phyloP scores from a whole-genome alignment of 1,140 invertebrate genomes.

The Diorhabda elongata region DNA sequence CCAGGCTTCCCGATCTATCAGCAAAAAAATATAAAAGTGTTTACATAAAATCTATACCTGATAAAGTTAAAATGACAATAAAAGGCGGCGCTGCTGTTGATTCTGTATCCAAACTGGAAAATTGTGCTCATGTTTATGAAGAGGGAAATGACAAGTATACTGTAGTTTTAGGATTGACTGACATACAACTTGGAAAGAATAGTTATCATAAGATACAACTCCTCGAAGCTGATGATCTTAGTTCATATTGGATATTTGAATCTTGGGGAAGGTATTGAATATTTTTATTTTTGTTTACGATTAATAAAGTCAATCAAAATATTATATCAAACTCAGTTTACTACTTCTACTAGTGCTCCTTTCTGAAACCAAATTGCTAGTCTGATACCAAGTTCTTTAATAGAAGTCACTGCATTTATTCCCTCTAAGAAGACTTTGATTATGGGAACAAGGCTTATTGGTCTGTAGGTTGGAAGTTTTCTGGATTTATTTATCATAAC shows the following conservation, averaged over 20 bases:
- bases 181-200: conserved; percentile 83
- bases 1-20: conserved; percentile 53
- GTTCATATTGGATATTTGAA: conserved; percentile 51
- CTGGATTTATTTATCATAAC: too few species aligned
- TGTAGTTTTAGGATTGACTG: conserved; percentile 76
- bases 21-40: conserved; percentile 58
- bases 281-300: too few species aligned
- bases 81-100: conserved; percentile 89
- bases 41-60: conserved; percentile 62
- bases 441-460: too few species aligned
- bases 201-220: conserved; percentile 95
- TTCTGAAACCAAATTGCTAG: too few species aligned
- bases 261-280: conserved; percentile 86
- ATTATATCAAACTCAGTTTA: too few species aligned
- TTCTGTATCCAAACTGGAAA: conserved; percentile 78
- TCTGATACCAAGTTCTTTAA: too few species aligned
- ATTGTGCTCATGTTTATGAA: conserved; percentile 77
- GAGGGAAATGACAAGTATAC: conserved; percentile 63
- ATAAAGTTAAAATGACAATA: conserved; percentile 70
- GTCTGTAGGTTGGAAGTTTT: too few species aligned
- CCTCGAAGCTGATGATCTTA: conserved; percentile 67
- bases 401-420: too few species aligned
- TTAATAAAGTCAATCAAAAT: too few species aligned
- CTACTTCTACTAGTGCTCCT: too few species aligned
- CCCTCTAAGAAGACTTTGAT: too few species aligned